Percentiles rank a stretch among this genome's conserved stretches.
These are phyloP conservation scores for Stenchaetothrips biformis DNA, from an alignment of 2,888 invertebrate genomes.

Conservation along the genomic window DNA sequence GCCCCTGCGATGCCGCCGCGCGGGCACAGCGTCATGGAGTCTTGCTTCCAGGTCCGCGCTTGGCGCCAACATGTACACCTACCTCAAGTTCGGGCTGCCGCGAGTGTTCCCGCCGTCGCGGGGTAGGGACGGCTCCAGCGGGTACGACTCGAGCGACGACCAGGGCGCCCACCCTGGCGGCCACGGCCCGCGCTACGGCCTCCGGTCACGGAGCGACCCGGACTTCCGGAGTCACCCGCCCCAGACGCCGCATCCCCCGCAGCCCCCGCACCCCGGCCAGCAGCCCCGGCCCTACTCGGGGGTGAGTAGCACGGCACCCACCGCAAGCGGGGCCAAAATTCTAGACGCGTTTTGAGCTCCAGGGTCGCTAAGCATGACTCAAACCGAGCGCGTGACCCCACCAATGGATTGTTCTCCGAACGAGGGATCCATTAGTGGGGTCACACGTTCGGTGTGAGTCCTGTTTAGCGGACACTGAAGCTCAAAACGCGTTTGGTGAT, in stretches of 20 bases:
- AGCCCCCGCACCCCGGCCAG: constrained; percentile 31
- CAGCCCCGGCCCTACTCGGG: constrained; percentile 30
- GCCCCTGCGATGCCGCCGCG: too few species aligned
- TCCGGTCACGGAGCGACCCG: constrained; percentile 72
- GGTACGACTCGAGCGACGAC: constrained; percentile 84
- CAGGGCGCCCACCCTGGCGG: constrained; percentile 24
- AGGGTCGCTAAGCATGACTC: too few species aligned
- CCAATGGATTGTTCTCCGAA: too few species aligned
- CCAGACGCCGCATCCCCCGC: constrained; percentile 28
- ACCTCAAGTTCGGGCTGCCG: constrained; percentile 88
- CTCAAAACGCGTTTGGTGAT: too few species aligned
- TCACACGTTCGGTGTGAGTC: too few species aligned
- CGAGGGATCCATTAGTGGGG: too few species aligned
- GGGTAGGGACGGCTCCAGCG: constrained; percentile 79
- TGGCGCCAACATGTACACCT: constrained; percentile 88
- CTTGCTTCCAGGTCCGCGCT: constrained; percentile 63
- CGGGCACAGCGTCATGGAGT: background rate
- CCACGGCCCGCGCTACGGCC: constrained; percentile 34
- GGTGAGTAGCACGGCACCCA: constrained; percentile 5
- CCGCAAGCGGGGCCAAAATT: too few species aligned
- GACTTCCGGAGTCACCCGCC: constrained; percentile 58
- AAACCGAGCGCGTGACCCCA: too few species aligned
- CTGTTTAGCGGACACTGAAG: too few species aligned
- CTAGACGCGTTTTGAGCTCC: too few species aligned
- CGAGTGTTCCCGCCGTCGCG: constrained; percentile 83